Evolutionary conservation across 1,140 invertebrate species (phyloP).

Genomic region (Glomeris maerens): DNA sequence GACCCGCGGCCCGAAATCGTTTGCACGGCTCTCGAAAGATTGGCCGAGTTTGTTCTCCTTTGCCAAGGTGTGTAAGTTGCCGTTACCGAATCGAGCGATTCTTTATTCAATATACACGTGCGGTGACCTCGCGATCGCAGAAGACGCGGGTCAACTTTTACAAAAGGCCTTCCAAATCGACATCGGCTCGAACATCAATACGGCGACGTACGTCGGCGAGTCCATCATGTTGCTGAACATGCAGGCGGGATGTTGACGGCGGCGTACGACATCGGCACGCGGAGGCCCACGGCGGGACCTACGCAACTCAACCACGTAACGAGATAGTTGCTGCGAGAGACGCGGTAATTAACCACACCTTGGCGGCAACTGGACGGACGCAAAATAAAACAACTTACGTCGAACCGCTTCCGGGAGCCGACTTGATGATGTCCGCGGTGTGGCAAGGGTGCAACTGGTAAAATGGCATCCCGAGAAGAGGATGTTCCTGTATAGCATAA

Average conservation of each 20-base stretch:
- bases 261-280: neutral
- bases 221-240: slow-evolving; percentile 63
- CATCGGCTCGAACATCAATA: slow-evolving; percentile 59
- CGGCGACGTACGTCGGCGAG: slow-evolving; percentile 58
- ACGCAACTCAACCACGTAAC: neutral
- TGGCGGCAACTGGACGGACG: no score
- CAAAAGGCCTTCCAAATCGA: slow-evolving; percentile 68
- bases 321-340: neutral
- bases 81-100: neutral
- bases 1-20: slow-evolving; percentile 60
- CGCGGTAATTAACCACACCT: no score
- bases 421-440: neutral
- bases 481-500: neutral
- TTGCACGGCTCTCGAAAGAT: slow-evolving; percentile 57
- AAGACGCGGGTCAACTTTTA: slow-evolving; percentile 60
- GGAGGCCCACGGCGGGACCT: neutral
- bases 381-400: no score
- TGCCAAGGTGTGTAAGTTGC: slow-evolving; percentile 50
- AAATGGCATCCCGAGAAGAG: neutral
- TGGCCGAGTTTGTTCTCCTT: slow-evolving; percentile 65
- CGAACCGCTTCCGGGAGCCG: no score
- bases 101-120: slow-evolving; percentile 8
- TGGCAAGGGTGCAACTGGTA: neutral
- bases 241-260: slow-evolving; percentile 55
- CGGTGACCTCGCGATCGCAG: slow-evolving; percentile 35